A percentile compares a stretch with the other conserved stretches of the same genome.
These are phyloP conservation scores for Cladorhizidae sp. DNA, from an alignment of 37 sponge, comb jelly and placozoan genomes.

Conservation along the genomic window DNA sequence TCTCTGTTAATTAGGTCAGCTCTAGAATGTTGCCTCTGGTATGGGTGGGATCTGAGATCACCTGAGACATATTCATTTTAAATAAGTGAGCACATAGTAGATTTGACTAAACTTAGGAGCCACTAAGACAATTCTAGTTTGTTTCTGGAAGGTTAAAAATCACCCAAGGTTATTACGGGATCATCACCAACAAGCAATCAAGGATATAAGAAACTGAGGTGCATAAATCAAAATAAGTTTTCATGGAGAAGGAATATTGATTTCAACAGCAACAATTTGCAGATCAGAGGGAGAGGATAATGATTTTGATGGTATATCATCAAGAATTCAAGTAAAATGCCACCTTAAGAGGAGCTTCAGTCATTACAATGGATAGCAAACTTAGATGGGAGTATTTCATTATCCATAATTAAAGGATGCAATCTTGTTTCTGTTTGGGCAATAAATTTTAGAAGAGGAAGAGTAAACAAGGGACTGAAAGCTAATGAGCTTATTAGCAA, in stretches of 20 bases:
- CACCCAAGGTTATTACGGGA: no score
- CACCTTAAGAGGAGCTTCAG: conserved; percentile 29
- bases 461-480: conserved; percentile 33
- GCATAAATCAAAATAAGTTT: not conserved
- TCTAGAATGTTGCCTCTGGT: conserved; percentile 32
- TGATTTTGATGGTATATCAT: conserved; percentile 12
- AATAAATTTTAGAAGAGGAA: conserved; percentile 4
- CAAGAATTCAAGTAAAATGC: conserved; percentile 23
- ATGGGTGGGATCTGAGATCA: conserved; percentile 35
- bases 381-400: conserved; percentile 18
- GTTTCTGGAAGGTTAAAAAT: no score
- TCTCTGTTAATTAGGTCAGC: conserved; percentile 9
- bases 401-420: conserved; percentile 17
- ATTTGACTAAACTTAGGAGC: no score
- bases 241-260: conserved; percentile 11
- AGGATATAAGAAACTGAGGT: not conserved
- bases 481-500: conserved; percentile 13
- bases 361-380: conserved; percentile 35
- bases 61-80: conserved; percentile 19
- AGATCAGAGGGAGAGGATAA: conserved; percentile 2
- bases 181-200: no score
- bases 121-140: no score
- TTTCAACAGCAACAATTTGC: conserved; percentile 30
- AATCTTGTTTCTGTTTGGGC: conserved; percentile 22
- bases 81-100: no score